Percentiles rank a stretch among this genome's conserved stretches.
These are phyloP conservation scores for Barnardius zonarius DNA, from an alignment of 2,113 vertebrate species.

Conservation along the genomic window DNA sequence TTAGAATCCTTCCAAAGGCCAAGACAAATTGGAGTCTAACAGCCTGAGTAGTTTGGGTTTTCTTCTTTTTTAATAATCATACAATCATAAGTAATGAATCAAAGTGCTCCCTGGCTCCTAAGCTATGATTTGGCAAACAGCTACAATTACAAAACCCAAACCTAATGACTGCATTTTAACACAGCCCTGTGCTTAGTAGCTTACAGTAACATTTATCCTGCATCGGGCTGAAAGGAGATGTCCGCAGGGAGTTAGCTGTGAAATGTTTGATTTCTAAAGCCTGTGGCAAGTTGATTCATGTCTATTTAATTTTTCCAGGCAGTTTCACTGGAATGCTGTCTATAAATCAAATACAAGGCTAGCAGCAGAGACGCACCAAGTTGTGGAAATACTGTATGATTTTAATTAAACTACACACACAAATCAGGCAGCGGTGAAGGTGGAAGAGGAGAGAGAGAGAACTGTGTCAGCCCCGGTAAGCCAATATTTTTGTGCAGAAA, in stretches of 20 bases:
- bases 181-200: background rate
- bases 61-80: background rate
- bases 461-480: background rate
- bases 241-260: conserved; percentile 10
- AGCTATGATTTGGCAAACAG: conserved; percentile 30
- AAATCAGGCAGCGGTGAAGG: conserved; percentile 39
- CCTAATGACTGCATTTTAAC: background rate
- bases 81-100: conserved; percentile 12
- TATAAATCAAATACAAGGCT: conserved; percentile 51
- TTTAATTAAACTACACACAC: conserved; percentile 62
- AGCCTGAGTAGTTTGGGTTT: background rate
- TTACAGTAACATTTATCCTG: conserved; percentile 33
- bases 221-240: conserved; percentile 26
- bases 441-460: background rate
- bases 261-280: conserved; percentile 57
- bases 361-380: conserved; percentile 17
- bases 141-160: background rate
- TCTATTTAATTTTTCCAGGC: conserved; percentile 69
- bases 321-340: conserved; percentile 53
- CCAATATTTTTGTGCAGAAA: background rate
- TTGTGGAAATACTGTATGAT: conserved; percentile 29
- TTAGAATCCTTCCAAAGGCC: background rate
- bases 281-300: conserved; percentile 58
- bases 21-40: background rate
- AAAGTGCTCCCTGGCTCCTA: conserved; percentile 4